Conservation (phyloP, 2,888 invertebrate genomes). For the Leucophenga maculata region DNA sequence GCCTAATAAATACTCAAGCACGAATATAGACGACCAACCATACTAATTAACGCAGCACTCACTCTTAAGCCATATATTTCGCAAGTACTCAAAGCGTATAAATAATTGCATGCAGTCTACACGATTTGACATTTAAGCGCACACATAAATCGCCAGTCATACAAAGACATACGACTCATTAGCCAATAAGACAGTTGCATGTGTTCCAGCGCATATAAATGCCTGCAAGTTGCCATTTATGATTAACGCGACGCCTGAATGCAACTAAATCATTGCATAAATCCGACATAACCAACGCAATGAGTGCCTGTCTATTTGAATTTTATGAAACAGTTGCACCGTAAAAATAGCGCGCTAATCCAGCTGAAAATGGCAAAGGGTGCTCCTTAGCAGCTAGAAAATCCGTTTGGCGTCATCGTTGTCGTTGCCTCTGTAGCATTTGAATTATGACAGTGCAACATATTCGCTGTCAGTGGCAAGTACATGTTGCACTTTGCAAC, state of each 20-base stretch:
- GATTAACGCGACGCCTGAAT: constrained; percentile 63
- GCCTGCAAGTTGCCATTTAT: constrained; percentile 39
- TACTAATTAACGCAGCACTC: no score
- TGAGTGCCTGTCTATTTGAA: constrained; percentile 35
- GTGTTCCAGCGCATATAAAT: background rate
- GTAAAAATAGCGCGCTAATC: constrained; percentile 22
- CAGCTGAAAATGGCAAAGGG: background rate
- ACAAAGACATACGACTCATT: constrained; percentile 31
- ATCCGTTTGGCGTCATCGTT: constrained; percentile 9
- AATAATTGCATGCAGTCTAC: background rate
- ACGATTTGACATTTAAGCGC: constrained; percentile 17
- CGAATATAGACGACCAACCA: no score
- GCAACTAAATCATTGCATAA: constrained; percentile 65
- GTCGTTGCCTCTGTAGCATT: constrained; percentile 24
- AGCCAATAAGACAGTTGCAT: constrained; percentile 27
- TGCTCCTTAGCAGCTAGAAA: background rate
- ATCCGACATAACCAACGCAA: constrained; percentile 40
- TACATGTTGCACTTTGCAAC: constrained; percentile 32
- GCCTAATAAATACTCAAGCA: no score
- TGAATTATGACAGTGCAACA: constrained; percentile 35
- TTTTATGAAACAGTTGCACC: constrained; percentile 35
- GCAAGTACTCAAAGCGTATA: no score
- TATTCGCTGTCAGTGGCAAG: constrained; percentile 14
- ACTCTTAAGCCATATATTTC: no score
- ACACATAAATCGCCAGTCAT: background rate